Evolutionary conservation across 2,888 invertebrate genomes (phyloP).

Genomic region (Crematogaster levior): DNA sequence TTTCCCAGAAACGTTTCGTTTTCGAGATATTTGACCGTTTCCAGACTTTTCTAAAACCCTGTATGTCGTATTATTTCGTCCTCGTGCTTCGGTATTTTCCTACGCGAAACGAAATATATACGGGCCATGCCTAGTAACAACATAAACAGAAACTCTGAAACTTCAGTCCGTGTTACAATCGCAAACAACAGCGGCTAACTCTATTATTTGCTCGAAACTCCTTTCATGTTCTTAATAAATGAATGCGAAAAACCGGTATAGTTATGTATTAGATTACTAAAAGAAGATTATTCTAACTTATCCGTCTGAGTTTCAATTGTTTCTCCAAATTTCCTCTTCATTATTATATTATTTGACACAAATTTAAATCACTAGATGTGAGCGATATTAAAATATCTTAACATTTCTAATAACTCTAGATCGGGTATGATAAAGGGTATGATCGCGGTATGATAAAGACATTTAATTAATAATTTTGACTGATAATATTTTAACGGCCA

Average conservation of each 20-base stretch:
- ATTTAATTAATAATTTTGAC: constrained; percentile 27
- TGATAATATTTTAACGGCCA: neutral
- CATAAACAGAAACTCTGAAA: constrained; percentile 41
- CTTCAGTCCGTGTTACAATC: constrained; percentile 31
- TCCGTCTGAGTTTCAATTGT: neutral
- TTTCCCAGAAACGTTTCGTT: too few relatives aligned
- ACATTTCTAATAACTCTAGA: too few relatives aligned
- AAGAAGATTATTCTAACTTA: neutral
- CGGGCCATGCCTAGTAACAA: constrained; percentile 16
- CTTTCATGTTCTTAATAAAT: constrained; percentile 26
- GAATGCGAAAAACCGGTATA: neutral
- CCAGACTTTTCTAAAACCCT: too few relatives aligned
- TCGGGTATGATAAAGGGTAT: too few relatives aligned
- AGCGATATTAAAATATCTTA: too few relatives aligned
- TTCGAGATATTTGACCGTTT: too few relatives aligned
- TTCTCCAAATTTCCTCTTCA: neutral
- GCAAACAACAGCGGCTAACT: constrained; percentile 40
- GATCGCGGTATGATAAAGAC: neutral
- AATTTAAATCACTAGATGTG: neutral
- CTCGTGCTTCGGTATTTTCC: constrained; percentile 26
- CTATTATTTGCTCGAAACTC: constrained; percentile 32
- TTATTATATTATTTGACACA: neutral
- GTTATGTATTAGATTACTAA: neutral
- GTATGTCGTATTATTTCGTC: neutral
- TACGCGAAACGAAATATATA: constrained; percentile 23